Conservation (phyloP, 2,888 invertebrate genomes). For the Eupithecia dodoneata region DNA sequence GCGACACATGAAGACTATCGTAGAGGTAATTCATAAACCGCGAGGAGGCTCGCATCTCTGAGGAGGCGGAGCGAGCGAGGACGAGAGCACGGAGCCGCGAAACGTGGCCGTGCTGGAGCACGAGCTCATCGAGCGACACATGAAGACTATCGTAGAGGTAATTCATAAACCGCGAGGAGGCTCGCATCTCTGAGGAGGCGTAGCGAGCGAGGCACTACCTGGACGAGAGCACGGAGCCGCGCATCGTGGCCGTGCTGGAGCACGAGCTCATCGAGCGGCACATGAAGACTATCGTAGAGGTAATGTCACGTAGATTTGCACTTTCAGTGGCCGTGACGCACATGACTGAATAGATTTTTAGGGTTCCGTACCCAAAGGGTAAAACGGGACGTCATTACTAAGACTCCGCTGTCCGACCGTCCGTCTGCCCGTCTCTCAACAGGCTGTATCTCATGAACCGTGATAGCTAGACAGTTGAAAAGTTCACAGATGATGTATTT, state of each 20-base stretch:
- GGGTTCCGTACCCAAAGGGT: too few relatives aligned
- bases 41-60: constrained; percentile 98
- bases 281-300: constrained; percentile 92
- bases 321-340: too few relatives aligned
- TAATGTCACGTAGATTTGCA: constrained; percentile 36
- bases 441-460: too few relatives aligned
- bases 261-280: constrained; percentile 99
- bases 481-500: too few relatives aligned
- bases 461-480: too few relatives aligned
- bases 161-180: constrained; percentile 99
- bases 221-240: constrained; percentile 97
- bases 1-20: constrained; percentile 96
- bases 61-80: constrained; percentile 98
- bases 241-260: constrained; percentile 98
- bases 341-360: too few relatives aligned
- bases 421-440: too few relatives aligned
- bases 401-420: too few relatives aligned
- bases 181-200: constrained; percentile 98
- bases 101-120: constrained; percentile 98
- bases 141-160: constrained; percentile 90
- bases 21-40: constrained; percentile 93
- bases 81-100: constrained; percentile 97
- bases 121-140: constrained; percentile 98
- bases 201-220: constrained; percentile 98
- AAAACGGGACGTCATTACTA: too few relatives aligned